Base-by-base conservation (phyloP, 2,888 invertebrate species). In the Caenorhabditis becei region DNA sequence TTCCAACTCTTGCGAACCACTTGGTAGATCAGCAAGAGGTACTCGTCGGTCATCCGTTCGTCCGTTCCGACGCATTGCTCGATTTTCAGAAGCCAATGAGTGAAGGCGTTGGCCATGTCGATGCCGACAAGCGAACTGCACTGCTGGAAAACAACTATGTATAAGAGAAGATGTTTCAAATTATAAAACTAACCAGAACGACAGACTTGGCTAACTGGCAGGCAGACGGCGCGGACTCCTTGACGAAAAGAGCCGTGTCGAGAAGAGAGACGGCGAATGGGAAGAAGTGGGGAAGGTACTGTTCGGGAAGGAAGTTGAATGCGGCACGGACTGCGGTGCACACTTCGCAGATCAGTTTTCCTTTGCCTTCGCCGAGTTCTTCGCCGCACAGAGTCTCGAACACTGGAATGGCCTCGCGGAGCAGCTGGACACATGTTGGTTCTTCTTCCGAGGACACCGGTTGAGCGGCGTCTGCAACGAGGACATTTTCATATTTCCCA, bases 1-100 rank as follows among this genome's bases (percentile, higher is more conserved):
- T 82, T 83, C 86, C 82, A 85, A 18, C 83, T 79, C 47, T 85
- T 83, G 37, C 70, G 75, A 3, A 86, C 69, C 10, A 83, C 83
- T 26, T 81, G 81, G 26, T 81, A 77, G n/a, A 83, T 61, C 5
- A 83, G 23, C 5, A 53, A 59, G 16, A 85, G 74, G 62, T 78
- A 83, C 20, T 81, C 79, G n/a, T 85, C 85, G 16, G 80, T 37
- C n/a, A n/a, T n/a, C n/a, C n/a, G n/a, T 26, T 82, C 79, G 11
- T 51, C 35, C 14, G 79, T 67, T 3, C 37, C 54, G 14, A 47
- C 44, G 16, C 70, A 59, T 10, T 59, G 51, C 28, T 81, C 81
- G 44, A 82, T 77, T 14, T 51, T 10, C 14, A 44, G 54, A 24
- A 77, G 54, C 85, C 85, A 85, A 0, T 62, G 49, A 3, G 72